Evolutionary conservation across 2,888 invertebrate species (phyloP).

Genomic region (Drosophila mimetica): DNA sequence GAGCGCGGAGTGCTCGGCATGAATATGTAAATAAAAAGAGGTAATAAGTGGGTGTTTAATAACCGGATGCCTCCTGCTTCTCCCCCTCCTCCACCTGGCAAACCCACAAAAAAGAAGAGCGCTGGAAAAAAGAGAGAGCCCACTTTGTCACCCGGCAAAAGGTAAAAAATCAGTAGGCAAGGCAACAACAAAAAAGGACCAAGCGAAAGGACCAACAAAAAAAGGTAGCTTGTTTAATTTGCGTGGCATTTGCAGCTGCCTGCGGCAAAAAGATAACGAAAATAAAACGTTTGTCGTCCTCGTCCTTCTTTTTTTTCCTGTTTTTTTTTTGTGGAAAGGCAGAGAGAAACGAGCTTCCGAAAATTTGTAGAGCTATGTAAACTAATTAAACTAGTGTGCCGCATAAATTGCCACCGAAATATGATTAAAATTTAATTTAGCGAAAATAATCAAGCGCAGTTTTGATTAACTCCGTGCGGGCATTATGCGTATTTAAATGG

Average conservation of each 20-base stretch:
- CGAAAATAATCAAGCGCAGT: slow-evolving; percentile 67
- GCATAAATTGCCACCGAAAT: slow-evolving; percentile 55
- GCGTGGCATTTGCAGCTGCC: slow-evolving; percentile 83
- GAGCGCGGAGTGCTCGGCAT: slow-evolving; percentile 75
- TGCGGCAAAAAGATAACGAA: slow-evolving; percentile 83
- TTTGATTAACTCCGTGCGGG: slow-evolving; percentile 64
- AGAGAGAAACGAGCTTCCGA: slow-evolving; percentile 14
- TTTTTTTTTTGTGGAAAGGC: neutral
- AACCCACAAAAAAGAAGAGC: slow-evolving; percentile 25
- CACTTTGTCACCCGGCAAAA: slow-evolving; percentile 72
- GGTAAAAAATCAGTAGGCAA: slow-evolving; percentile 60
- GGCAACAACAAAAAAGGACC: slow-evolving; percentile 38
- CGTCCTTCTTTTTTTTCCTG: neutral
- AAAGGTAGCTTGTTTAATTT: slow-evolving; percentile 82
- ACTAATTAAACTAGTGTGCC: slow-evolving; percentile 71
- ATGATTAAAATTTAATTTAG: slow-evolving; percentile 78
- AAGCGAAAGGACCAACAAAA: slow-evolving; percentile 39
- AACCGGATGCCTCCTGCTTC: slow-evolving; percentile 66
- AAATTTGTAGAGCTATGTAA: slow-evolving; percentile 69
- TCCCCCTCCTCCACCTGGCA: slow-evolving; percentile 13
- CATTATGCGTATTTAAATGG: slow-evolving; percentile 23
- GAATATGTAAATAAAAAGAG: slow-evolving; percentile 82
- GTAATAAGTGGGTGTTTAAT: slow-evolving; percentile 84
- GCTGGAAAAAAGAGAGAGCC: slow-evolving; percentile 49
- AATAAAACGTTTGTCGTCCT: slow-evolving; percentile 78